Base-by-base conservation (phyloP, 92 coral and sea anemone species). In the Bergia puertoricense region DNA sequence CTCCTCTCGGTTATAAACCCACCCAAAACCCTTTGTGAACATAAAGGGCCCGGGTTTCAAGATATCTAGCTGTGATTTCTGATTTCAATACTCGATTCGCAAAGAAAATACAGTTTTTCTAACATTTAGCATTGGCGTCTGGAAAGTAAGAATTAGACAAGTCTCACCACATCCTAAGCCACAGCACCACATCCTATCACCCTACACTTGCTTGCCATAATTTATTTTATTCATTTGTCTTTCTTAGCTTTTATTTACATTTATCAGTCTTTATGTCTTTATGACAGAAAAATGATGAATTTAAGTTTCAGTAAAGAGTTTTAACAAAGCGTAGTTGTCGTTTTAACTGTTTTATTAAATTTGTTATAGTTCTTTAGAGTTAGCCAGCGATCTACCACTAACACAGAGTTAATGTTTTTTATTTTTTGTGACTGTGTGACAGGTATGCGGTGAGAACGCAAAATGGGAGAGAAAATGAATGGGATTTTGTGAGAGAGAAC, bases 111-210 rank as follows among this genome's bases (percentile, higher is more conserved):
- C 80, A 42, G n/a, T 45, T 76, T 30, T 30, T 30, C 30, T 30
- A 30, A 30, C 30, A 30, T 30, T 30, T 30, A 30, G 30, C 30
- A 30, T 30, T 30, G 30, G 30, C 30, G 30, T 30, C 30, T 50
- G 16, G n/a, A 79, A 79, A 4, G 65, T 11, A 2, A 68, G 6
- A 43, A 37, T 43, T 43, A 74, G 77, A 10, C 16, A 84, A 11
- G 77, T 84, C 77, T 84, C 87, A 84, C 87, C 87, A 84, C 66
- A 71, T 71, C 77, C 79, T 71, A 23, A n/a, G 79, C 46, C 77
- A 71, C 68, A 36, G 48, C 40, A 67, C 76, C 42, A 68, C n/a
- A 62, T 20, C 1, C 48, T 36, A 79, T 51, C 40, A 22, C 10
- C 41, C 16, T 48, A n/a, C 51, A 79, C 48, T 37, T 57, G 44